phyloP scores from a whole-genome alignment of 2,888 invertebrate species.

The Synanthedon myopaeformis region DNA sequence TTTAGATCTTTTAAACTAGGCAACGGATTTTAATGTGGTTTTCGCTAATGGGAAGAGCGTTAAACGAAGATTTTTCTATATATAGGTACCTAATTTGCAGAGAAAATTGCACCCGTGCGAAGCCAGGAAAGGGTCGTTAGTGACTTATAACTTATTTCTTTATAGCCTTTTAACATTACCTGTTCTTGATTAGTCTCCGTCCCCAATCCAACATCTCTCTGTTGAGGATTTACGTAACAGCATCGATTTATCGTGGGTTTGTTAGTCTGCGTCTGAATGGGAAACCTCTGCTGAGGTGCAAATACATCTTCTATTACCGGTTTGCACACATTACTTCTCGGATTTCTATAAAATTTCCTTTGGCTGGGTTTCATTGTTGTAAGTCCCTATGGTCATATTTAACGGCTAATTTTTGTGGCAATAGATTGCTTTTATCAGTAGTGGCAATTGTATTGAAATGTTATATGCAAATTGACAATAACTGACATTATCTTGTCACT shows the following conservation, averaged over 20 bases:
- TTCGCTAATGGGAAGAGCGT: too few species aligned
- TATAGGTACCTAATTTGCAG: too few species aligned
- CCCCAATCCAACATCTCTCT: conserved; percentile 19
- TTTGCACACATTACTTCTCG: conserved; percentile 8
- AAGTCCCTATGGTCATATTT: background rate
- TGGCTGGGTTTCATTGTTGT: conserved; percentile 30
- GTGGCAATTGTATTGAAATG: too few species aligned
- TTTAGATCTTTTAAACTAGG: too few species aligned
- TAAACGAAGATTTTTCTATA: too few species aligned
- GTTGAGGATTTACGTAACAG: conserved; percentile 25
- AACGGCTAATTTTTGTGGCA: background rate
- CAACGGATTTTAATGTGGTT: too few species aligned
- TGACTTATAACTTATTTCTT: too few species aligned
- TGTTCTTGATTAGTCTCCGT: background rate
- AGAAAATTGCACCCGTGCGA: too few species aligned
- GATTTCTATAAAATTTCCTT: conserved; percentile 17
- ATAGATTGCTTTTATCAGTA: too few species aligned
- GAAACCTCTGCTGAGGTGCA: conserved; percentile 11
- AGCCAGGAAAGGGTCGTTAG: too few species aligned
- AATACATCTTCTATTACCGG: conserved; percentile 18
- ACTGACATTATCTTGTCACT: too few species aligned
- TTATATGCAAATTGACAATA: too few species aligned
- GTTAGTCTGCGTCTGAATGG: conserved; percentile 3
- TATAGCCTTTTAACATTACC: background rate
- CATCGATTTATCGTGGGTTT: conserved; percentile 25